A percentile compares a stretch with the other conserved stretches of the same genome.
Evolutionary conservation across 2,888 invertebrate species (phyloP).

Genomic region (Dendrolimus pini): DNA sequence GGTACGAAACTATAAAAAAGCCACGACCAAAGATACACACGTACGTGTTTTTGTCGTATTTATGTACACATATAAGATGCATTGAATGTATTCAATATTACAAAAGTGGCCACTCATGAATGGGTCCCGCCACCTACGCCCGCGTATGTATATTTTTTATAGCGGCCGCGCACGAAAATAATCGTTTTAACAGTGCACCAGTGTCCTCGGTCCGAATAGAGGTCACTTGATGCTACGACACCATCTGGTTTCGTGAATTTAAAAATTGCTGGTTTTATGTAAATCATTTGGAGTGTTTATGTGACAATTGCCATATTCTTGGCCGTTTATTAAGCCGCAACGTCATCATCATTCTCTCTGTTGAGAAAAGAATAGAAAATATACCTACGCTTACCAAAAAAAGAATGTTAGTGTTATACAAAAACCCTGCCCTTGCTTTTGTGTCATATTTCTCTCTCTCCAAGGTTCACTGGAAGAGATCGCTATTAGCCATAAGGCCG

Average conservation of each 20-base stretch:
- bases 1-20: background rate
- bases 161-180: constrained; percentile 41
- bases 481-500: too few species aligned
- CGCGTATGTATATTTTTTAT: constrained; percentile 30
- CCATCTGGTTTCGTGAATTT: background rate
- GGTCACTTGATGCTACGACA: constrained; percentile 29
- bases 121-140: constrained; percentile 35
- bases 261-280: constrained; percentile 8
- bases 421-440: too few species aligned
- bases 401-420: too few species aligned
- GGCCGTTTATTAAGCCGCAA: too few species aligned
- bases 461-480: too few species aligned
- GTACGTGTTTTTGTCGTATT: background rate
- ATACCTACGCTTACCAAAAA: too few species aligned
- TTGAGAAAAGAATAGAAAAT: too few species aligned
- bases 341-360: too few species aligned
- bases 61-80: background rate
- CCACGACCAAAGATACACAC: background rate
- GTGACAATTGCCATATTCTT: too few species aligned
- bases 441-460: too few species aligned
- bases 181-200: constrained; percentile 57
- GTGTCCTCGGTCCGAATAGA: constrained; percentile 40
- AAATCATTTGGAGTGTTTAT: constrained; percentile 8
- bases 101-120: constrained; percentile 40
- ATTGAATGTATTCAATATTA: constrained; percentile 23